Evolutionary conservation across 2,888 invertebrate species (phyloP).

Genomic region (Drosophila kambysellisi): DNA sequence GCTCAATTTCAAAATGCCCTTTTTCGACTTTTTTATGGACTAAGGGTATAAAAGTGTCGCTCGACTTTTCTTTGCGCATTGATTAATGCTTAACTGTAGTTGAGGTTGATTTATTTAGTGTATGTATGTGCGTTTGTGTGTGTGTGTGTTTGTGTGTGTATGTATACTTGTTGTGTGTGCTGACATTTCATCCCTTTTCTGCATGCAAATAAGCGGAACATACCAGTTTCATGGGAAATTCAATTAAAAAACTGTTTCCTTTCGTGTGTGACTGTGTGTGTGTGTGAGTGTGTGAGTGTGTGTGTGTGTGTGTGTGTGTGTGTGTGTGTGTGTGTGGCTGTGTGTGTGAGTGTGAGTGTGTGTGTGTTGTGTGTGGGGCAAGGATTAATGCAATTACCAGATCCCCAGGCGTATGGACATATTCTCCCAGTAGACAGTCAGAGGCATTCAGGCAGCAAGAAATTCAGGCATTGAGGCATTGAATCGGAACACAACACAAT

Average conservation of each 20-base stretch:
- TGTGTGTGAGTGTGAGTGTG: neutral
- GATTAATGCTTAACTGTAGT: conserved; percentile 38
- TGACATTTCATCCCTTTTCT: conserved; percentile 31
- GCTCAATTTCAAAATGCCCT: neutral
- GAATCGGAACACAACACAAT: conserved; percentile 64
- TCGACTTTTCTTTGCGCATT: conserved; percentile 15
- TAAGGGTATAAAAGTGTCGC: neutral
- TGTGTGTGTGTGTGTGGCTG: conserved; percentile 8
- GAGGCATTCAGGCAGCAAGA: conserved; percentile 6
- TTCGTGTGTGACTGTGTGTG: conserved; percentile 3
- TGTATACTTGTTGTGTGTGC: conserved; percentile 1
- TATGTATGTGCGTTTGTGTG: neutral
- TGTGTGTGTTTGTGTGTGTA: neutral
- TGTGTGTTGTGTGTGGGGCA: conserved; percentile 24
- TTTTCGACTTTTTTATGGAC: neutral
- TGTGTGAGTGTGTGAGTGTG: neutral
- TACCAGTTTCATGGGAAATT: conserved; percentile 49
- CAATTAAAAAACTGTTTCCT: conserved; percentile 67
- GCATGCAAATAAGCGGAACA: conserved; percentile 56
- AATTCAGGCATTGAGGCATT: conserved; percentile 9
- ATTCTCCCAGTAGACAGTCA: conserved; percentile 23
- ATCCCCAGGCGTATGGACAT: conserved; percentile 48
- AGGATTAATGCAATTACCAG: conserved; percentile 70
- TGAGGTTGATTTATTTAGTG: conserved; percentile 44
- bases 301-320: neutral